Evolutionary conservation across 2,797 vertebrate genomes (phyloP).

Genomic region (Monodelphis domestica): DNA sequence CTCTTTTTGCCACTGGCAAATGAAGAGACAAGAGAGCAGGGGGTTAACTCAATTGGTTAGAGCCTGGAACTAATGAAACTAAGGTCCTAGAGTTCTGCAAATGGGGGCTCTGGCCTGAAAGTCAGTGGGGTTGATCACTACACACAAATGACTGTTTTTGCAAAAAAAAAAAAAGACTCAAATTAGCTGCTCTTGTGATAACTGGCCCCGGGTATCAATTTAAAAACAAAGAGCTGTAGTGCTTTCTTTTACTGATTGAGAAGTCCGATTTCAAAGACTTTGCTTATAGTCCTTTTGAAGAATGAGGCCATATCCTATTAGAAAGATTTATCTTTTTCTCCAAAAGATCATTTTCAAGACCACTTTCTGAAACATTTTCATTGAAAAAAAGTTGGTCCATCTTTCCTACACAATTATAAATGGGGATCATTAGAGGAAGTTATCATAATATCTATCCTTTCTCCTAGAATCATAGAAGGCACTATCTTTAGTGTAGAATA

Average conservation of each 20-base stretch:
- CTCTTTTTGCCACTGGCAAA: conserved; percentile 53
- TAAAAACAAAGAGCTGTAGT: conserved; percentile 7
- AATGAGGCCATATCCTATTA: neutral
- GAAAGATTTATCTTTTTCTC: conserved; percentile 4
- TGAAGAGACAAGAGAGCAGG: conserved; percentile 62
- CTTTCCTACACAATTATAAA: conserved; percentile 46
- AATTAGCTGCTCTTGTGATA: conserved; percentile 34
- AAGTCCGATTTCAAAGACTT: neutral
- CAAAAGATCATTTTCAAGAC: conserved; percentile 8
- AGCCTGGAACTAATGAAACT: conserved; percentile 68
- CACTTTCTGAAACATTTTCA: conserved; percentile 41
- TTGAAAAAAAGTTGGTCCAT: neutral
- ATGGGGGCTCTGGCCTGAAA: conserved; percentile 70
- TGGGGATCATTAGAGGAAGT: conserved; percentile 41
- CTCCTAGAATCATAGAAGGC: conserved; percentile 52
- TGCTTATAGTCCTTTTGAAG: conserved; percentile 12
- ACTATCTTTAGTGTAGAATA: conserved; percentile 65
- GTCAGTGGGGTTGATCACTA: conserved; percentile 64
- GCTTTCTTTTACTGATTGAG: conserved; percentile 14
- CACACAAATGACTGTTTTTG: conserved; percentile 40
- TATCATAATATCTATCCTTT: conserved; percentile 53
- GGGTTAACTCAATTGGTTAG: conserved; percentile 72
- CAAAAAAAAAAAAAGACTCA: conserved; percentile 52
- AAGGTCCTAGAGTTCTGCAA: conserved; percentile 72
- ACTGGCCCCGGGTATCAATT: neutral